A percentile compares a stretch with the other conserved stretches of the same genome.
Evolutionary conservation across 2,888 invertebrate genomes (phyloP).

Genomic region (Anthophora plumipes): DNA sequence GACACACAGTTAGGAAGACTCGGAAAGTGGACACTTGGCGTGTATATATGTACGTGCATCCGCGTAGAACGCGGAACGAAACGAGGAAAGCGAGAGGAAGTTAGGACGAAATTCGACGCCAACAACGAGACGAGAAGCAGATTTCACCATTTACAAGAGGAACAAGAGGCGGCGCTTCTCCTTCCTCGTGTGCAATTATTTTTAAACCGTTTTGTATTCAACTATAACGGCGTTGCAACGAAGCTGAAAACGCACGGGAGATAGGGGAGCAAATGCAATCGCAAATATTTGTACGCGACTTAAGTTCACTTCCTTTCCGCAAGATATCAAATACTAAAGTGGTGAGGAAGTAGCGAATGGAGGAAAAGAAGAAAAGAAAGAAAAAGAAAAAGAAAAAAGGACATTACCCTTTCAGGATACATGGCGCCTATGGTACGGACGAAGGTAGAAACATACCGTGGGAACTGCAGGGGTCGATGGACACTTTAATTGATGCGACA

Average conservation of each 20-base stretch:
- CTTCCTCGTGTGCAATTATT: slow-evolving; percentile 36
- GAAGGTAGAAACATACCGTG: slow-evolving; percentile 37
- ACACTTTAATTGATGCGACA: slow-evolving; percentile 82
- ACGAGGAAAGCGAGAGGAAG: slow-evolving; percentile 58
- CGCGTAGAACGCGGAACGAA: slow-evolving; percentile 52
- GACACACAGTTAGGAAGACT: too few relatives aligned
- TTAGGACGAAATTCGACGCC: slow-evolving; percentile 73
- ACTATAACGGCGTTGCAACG: too few relatives aligned
- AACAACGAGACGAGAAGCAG: slow-evolving; percentile 75
- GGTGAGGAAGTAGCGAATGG: slow-evolving; percentile 16
- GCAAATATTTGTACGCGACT: slow-evolving; percentile 22
- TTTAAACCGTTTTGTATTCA: background rate
- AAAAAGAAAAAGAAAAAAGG: slow-evolving; percentile 40
- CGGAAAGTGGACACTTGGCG: slow-evolving; percentile 69
- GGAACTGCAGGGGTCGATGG: slow-evolving; percentile 15
- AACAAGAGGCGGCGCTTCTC: slow-evolving; percentile 47
- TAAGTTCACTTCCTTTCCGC: slow-evolving; percentile 34
- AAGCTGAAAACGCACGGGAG: too few relatives aligned
- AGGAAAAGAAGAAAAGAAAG: slow-evolving; percentile 40
- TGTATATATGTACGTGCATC: too few relatives aligned
- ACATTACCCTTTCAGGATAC: slow-evolving; percentile 43
- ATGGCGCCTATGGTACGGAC: slow-evolving; percentile 46
- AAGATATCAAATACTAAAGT: slow-evolving; percentile 32
- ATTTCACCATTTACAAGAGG: slow-evolving; percentile 66
- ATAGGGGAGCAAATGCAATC: background rate